phyloP scores from a whole-genome alignment of 2,113 vertebrate genomes.

The Onychorhynchus coronatus region DNA sequence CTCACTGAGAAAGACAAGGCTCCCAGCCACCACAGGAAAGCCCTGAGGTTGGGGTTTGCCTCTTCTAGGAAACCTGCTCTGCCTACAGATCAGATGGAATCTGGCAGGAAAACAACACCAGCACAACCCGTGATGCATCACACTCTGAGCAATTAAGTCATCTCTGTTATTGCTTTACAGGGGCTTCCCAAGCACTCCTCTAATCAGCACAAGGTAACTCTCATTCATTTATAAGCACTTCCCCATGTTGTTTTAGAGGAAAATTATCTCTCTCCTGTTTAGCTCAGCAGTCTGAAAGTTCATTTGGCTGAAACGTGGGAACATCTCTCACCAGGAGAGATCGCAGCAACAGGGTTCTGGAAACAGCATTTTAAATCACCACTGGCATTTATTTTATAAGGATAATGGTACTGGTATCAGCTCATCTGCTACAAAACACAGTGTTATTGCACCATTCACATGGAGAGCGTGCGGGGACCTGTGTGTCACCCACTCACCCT shows the following conservation, averaged over 20 bases:
- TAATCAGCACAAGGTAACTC: not conserved
- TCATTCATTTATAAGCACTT: not conserved
- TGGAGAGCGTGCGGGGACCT: not conserved
- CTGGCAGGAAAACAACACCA: not conserved
- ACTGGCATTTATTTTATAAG: not conserved
- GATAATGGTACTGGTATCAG: not conserved
- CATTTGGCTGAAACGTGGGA: not conserved
- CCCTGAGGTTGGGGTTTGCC: not conserved
- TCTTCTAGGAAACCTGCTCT: not conserved
- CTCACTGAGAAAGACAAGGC: not conserved
- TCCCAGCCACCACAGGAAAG: not conserved
- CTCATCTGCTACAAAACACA: not conserved
- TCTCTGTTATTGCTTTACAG: not conserved
- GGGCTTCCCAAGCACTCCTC: not conserved
- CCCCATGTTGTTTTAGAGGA: not conserved
- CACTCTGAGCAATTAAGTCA: not conserved
- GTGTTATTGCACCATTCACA: not conserved
- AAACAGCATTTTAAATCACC: not conserved
- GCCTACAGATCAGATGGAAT: not conserved
- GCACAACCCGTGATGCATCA: not conserved
- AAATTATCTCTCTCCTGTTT: not conserved
- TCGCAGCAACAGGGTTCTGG: not conserved
- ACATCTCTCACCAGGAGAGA: not conserved
- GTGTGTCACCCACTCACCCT: not conserved
- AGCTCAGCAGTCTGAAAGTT: constrained; percentile 15